A percentile compares a stretch with the other conserved stretches of the same genome.
Conservation (phyloP, 2,888 invertebrate genomes). For the Aphrophora alni region DNA sequence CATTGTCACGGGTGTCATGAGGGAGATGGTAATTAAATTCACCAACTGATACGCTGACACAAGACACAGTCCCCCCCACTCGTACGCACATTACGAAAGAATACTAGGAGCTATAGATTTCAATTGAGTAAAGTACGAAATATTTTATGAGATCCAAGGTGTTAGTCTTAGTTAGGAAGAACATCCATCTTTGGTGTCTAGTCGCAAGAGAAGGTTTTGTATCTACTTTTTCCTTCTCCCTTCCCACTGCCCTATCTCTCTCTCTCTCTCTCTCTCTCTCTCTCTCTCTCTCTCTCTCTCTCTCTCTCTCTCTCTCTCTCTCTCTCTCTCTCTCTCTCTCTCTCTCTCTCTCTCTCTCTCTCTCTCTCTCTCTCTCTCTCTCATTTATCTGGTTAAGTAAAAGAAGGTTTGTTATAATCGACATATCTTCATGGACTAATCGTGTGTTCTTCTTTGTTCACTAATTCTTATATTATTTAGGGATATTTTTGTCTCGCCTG, state of each 20-base stretch:
- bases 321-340: background rate
- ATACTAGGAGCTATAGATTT: background rate
- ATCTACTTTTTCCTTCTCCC: background rate
- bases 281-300: background rate
- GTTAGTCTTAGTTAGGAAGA: background rate
- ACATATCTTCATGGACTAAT: too few relatives aligned
- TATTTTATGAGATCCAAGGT: background rate
- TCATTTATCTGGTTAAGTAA: too few relatives aligned
- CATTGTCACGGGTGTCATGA: too few relatives aligned
- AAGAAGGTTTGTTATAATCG: too few relatives aligned
- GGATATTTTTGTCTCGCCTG: too few relatives aligned
- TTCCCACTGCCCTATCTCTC: background rate
- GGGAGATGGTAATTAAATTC: too few relatives aligned
- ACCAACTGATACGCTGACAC: too few relatives aligned
- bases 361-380: background rate
- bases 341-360: background rate
- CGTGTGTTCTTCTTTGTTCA: too few relatives aligned
- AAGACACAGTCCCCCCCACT: too few relatives aligned
- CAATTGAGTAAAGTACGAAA: background rate
- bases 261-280: background rate
- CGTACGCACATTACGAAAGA: too few relatives aligned
- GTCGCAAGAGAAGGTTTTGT: background rate
- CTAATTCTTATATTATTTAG: too few relatives aligned
- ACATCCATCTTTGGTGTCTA: background rate
- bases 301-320: background rate